Conservation (phyloP, 2,888 invertebrate genomes). For the Orthonevra nobilis region DNA sequence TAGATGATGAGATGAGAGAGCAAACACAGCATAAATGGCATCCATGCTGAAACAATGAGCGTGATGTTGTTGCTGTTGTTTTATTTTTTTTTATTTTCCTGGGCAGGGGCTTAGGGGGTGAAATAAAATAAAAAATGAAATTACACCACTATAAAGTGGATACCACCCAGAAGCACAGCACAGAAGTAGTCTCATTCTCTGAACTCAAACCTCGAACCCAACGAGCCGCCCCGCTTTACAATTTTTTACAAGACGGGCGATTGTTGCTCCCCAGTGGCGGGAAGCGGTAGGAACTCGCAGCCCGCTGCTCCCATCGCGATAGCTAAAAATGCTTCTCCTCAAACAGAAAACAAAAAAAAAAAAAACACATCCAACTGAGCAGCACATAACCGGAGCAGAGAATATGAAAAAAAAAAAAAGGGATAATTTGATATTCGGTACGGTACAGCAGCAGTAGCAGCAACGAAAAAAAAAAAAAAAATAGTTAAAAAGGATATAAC, state of each 20-base stretch:
- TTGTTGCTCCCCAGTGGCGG: slow-evolving; percentile 56
- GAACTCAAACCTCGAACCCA: background rate
- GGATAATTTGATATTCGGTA: slow-evolving; percentile 68
- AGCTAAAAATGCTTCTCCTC: slow-evolving; percentile 49
- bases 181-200: too few species aligned
- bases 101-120: too few species aligned
- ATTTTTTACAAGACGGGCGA: slow-evolving; percentile 57
- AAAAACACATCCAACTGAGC: slow-evolving; percentile 31
- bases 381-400: slow-evolving; percentile 44
- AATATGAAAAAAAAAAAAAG: slow-evolving; percentile 68
- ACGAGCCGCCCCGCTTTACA: background rate
- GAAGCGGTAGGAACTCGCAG: slow-evolving; percentile 13
- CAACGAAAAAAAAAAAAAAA: slow-evolving; percentile 37
- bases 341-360: slow-evolving; percentile 34
- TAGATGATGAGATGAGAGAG: slow-evolving; percentile 48
- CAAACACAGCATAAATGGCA: slow-evolving; percentile 27
- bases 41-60: slow-evolving; percentile 51
- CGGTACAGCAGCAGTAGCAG: slow-evolving; percentile 31
- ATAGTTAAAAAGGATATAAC: slow-evolving; percentile 70
- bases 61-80: too few species aligned
- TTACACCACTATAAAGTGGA: slow-evolving; percentile 66
- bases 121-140: slow-evolving; percentile 56
- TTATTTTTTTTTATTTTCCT: too few species aligned
- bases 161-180: slow-evolving; percentile 31
- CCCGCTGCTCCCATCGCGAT: slow-evolving; percentile 51